Conservation (phyloP, 2,113 vertebrate genomes). For the Ameiurus melas region DNA sequence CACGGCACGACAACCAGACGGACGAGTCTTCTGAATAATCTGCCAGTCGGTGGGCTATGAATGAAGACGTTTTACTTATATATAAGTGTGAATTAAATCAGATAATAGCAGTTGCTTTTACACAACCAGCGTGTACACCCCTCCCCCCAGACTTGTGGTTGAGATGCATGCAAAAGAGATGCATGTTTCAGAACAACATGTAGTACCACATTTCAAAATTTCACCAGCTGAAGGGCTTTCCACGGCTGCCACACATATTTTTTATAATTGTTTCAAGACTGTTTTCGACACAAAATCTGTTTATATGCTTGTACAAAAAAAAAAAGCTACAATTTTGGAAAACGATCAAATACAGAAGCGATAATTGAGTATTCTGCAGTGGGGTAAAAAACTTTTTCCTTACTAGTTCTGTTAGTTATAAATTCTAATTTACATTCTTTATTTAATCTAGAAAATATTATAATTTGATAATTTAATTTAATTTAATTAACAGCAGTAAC, state of each 20-base stretch:
- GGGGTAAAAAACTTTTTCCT: neutral
- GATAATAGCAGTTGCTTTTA: too few relatives aligned
- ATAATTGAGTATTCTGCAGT: neutral
- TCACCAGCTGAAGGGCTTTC: neutral
- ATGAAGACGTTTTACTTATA: too few relatives aligned
- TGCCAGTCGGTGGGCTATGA: too few relatives aligned
- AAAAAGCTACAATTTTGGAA: neutral
- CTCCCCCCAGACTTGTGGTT: too few relatives aligned
- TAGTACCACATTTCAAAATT: neutral
- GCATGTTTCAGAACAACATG: neutral
- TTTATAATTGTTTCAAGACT: neutral
- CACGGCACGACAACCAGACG: too few relatives aligned
- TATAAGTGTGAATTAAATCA: too few relatives aligned
- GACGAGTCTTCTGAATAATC: too few relatives aligned
- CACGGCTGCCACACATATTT: neutral
- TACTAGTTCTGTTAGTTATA: neutral
- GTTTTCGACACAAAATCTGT: neutral
- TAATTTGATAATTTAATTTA: neutral
- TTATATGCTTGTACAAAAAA: neutral
- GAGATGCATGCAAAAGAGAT: neutral
- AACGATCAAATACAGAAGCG: neutral
- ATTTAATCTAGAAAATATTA: neutral
- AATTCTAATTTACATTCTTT: neutral
- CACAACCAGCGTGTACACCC: too few relatives aligned
- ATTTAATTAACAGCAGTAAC: neutral